Evolutionary conservation across 2,797 vertebrate genomes (phyloP), one percentile per base, ranked within the genome.

Genomic region (Tragopan temminckii): DNA sequence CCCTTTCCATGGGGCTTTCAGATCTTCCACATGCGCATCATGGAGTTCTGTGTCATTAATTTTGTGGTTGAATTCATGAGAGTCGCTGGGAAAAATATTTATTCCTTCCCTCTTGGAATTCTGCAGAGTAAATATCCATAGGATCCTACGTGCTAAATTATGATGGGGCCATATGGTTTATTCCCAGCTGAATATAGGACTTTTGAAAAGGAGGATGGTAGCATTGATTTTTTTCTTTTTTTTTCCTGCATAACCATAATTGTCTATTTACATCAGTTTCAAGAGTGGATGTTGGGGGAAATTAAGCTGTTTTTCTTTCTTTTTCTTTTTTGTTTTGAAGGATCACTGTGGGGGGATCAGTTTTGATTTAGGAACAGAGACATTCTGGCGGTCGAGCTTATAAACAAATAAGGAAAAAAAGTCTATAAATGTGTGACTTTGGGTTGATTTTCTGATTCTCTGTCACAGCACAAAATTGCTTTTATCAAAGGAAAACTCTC

Each of bases 131-230:
- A 88, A 91, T 90, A 91, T 95, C 92, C 82, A 85, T 96, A 95
- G 94, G 93, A 89, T 86, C 69, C 91, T 74, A 43, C n/a, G 8
- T 48, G 91, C 36, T 89, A 71, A 94, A 93, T 93, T 77, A 77
- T 80, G 91, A 88, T 81, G 50, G 86, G 91, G 88, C 66, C 88
- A 92, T 92, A 96, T 93, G 96, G 94, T 75, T 94, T 92, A 89
- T 87, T 92, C 95, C 94, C 95, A 80, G 2, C 31, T 91, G 93
- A 90, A 78, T 94, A 69, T 83, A 83, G 93, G 91, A 71, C 81
- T 96, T 93, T 29, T 35, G 50, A 88, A 89, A 82, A 89, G 68
- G 50, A 88, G 87, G 89, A 58, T 75, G 76, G 85, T 78, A 78
- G 85, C 78, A 69, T 55, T 35, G 23, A 4, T 89, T 87, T 87